Evolutionary conservation across 2,888 invertebrate species (phyloP), one percentile per base, ranked within the genome.

Genomic region (Desoria tigrina): DNA sequence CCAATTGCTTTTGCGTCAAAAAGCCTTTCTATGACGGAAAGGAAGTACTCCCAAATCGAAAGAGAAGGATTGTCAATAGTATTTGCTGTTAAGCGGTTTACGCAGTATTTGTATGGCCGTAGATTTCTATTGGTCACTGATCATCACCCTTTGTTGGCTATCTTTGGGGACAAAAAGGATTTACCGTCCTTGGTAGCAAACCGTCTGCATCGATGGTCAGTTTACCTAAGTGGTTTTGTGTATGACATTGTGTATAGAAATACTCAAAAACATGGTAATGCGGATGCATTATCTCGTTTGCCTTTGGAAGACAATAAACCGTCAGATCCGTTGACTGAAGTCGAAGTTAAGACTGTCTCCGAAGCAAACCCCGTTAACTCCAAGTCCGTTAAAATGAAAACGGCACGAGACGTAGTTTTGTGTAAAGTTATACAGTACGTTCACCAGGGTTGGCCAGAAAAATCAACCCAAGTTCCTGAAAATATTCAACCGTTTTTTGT

Each of bases 71-170:
- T 45, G 9, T 42, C 58, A 1, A 62, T 66, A 27, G n/a, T n/a
- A n/a, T n/a, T n/a, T n/a, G n/a, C n/a, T n/a, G n/a, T n/a, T n/a
- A n/a, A n/a, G n/a, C n/a, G 18, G 55, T n/a, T 42, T 73, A 78
- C 80, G 58, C 74, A 79, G 26, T 82, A 79, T 69, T 51, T 82
- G 0, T 79, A 74, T 66, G 81, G 80, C 2, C 72, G 78, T 16
- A 72, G 77, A n/a, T 83, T 83, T 69, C 79, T 78, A 1, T 69
- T 79, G 6, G 42, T 77, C 6, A 79, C 79, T 1, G 78, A 79
- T 68, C 77, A 79, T 61, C 69, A 77, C 54, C 80, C 82, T 0
- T 68, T 83, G 3, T 78, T 79, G 37, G 62, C 69, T 14, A 73
- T 79, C 11, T 74, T 79, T 21, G 76, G 77, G 49, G 74, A 77